Evolutionary conservation across 35 echinoderm and acorn worm species (phyloP), one percentile per base, ranked within the genome.

Genomic region (Acanthaster planci): DNA sequence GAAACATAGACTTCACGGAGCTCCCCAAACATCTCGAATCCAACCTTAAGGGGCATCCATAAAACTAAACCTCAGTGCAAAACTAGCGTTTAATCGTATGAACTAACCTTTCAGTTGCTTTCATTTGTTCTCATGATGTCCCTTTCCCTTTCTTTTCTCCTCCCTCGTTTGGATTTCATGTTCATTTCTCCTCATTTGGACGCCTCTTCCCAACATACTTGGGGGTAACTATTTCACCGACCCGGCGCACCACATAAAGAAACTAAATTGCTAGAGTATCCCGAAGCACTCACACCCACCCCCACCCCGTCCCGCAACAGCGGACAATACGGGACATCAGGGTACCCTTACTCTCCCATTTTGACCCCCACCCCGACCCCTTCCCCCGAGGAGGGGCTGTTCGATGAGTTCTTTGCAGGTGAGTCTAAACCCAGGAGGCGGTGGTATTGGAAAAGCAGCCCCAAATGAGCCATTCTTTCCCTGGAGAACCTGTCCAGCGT

Each of bases 121-220:
- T 36, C 5, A 37, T 34, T 1, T 81, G 10, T 81, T 54, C 79
- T 81, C 51, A 51, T 21, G 18, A 51, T 53, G n/a, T 44, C 26
- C 23, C 79, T 53, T 81, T 55, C 26, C 53, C 44, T 26, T 81
- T 55, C 44, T 81, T 44, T 29, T 51, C 37, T 81, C 50, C 35
- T 47, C 30, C 17, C 26, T 52, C 16, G 50, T 81, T 44, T 81
- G 19, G 22, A 21, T 52, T 52, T 81, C 0, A 32, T 51, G 14
- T 35, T 30, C 17, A 51, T 47, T 53, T 44, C n/a, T 47, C 51
- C 79, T 26, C 52, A 2, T 81, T 26, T 47, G 37, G 39, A 21
- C 19, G 10, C 38, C 29, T 80, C 39, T 36, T 27, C 18, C 37
- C 77, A 47, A n/a, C 21, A 47, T 6, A 47, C 4, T 19, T 67